Conservation (phyloP, 2,113 vertebrate genomes). For the Meles meles region DNA sequence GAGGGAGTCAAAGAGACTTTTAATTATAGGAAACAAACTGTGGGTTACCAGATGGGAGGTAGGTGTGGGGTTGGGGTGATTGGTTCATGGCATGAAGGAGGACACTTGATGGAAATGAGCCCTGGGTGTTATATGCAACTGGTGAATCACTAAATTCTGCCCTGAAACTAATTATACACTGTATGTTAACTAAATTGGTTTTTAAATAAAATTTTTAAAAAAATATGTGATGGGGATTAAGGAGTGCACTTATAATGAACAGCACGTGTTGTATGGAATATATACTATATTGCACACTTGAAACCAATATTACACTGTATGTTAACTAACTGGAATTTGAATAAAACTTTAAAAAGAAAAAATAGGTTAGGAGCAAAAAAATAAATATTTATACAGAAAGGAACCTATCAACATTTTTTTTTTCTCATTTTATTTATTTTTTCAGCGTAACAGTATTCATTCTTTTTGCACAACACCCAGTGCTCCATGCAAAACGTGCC, state of each 20-base stretch:
- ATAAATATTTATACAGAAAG: neutral
- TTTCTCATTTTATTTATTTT: too few species aligned
- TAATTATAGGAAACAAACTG: neutral
- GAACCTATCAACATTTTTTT: slow-evolving; percentile 9
- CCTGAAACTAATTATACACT: neutral
- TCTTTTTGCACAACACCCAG: too few species aligned
- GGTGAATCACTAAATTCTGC: neutral
- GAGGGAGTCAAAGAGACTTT: neutral
- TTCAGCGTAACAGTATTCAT: too few species aligned
- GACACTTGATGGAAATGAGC: neutral
- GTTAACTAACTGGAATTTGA: neutral
- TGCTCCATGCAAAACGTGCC: too few species aligned
- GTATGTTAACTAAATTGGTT: neutral
- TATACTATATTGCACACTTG: neutral
- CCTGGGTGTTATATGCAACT: neutral
- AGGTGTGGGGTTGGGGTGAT: neutral
- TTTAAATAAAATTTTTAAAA: neutral
- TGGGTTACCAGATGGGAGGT: neutral
- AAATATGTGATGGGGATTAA: neutral
- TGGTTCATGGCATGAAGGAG: neutral
- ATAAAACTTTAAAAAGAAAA: neutral
- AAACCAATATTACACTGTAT: neutral
- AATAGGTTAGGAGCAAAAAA: neutral
- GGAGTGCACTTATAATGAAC: neutral
- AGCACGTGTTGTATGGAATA: neutral